Base-by-base conservation (phyloP, 2,888 invertebrate species). In the Drosophila mimica region DNA sequence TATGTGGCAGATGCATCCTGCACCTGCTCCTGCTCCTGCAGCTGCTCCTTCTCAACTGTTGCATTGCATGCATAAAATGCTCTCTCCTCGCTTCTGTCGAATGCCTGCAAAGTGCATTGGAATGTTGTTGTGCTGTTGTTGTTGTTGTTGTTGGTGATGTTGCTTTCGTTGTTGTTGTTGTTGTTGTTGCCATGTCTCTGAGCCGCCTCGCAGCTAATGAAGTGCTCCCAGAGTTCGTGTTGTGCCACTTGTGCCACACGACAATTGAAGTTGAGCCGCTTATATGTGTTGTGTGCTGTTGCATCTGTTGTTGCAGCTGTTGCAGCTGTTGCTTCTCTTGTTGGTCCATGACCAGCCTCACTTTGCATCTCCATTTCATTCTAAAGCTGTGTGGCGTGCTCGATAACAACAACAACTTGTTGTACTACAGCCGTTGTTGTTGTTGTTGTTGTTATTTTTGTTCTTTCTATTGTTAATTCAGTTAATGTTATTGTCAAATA, bases 361-460 rank as follows among this genome's bases (percentile, higher is more conserved):
- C 89, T 90, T 91, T 92, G 85, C 90, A 91, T 89, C 92, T 92
- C 92, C 92, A 92, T 92, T 92, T 92, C 92, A 92, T 92, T 92
- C 90, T 93, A 91, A 92, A 92, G 92, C 92, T 88, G 91, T 92
- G 75, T 54, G 58, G 67, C 83, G 48, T 54, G 72, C 68, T 81
- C n/a, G 56, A 77, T 59, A 61, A 70, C 70, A 70, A 81, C 71
- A 80, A 76, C 78, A 72, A 68, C 78, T 68, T 62, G 52, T 58
- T 66, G 51, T 30, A 30, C 38, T 43, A 56, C 30, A 49, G 51
- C 53, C 60, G 64, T 60, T 65, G 68, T 38, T 71, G 25, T 56
- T 56, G 7, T 33, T 31, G 4, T 52, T 43, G 8, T 25, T 31
- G 7, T 52, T 20, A 17, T 31, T 25, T 4, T 28, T 56, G 4